A percentile compares a stretch with the other conserved stretches of the same genome.
Evolutionary conservation across 2,113 vertebrate genomes (phyloP).

Genomic region (Ophthalmolycus amberensis): DNA sequence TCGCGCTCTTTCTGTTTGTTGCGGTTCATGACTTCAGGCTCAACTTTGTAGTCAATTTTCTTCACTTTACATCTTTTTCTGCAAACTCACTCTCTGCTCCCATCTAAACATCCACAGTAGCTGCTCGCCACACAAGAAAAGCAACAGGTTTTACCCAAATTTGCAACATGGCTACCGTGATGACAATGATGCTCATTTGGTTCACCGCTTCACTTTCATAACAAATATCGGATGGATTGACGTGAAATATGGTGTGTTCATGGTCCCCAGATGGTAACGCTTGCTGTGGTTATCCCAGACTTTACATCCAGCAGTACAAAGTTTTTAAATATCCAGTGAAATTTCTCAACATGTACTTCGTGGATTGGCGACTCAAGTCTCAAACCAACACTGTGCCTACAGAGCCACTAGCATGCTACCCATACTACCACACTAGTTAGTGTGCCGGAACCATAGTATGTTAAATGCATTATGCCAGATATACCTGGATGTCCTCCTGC

Average conservation of each 20-base stretch:
- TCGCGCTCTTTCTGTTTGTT: conserved; percentile 11
- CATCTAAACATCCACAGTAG: neutral
- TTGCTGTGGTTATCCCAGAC: neutral
- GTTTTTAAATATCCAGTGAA: neutral
- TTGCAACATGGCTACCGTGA: neutral
- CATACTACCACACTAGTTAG: too few species aligned
- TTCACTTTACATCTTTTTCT: neutral
- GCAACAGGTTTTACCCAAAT: neutral
- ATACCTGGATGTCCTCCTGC: neutral
- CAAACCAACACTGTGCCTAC: neutral
- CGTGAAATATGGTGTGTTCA: neutral
- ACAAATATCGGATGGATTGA: neutral
- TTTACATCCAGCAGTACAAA: neutral
- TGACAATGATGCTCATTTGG: neutral
- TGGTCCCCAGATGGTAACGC: neutral
- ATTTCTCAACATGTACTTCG: neutral
- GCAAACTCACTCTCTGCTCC: neutral
- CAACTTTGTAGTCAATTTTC: conserved; percentile 10
- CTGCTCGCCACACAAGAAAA: neutral
- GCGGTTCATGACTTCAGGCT: conserved; percentile 19
- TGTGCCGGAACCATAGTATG: neutral
- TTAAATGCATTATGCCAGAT: neutral
- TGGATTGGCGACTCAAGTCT: neutral
- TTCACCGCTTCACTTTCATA: neutral
- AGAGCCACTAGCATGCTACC: neutral